phyloP scores from a whole-genome alignment of 2,888 invertebrate species.

The Drosophila longiperda region DNA sequence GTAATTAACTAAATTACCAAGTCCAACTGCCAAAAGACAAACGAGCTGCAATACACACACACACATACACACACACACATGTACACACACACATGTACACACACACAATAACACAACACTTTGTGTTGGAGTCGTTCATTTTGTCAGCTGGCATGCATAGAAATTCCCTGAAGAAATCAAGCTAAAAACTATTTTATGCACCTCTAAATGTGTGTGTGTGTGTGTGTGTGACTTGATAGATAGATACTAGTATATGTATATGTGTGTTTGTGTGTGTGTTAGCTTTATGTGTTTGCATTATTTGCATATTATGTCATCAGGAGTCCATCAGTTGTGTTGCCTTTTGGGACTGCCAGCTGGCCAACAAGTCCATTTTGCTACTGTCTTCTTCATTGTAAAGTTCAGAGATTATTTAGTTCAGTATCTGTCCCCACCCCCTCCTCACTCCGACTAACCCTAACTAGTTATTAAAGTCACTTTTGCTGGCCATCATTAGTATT shows the following conservation, averaged over 20 bases:
- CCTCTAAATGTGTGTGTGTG: slow-evolving; percentile 4
- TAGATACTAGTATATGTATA: slow-evolving; percentile 37
- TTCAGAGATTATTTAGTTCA: slow-evolving; percentile 70
- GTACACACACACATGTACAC: slow-evolving; percentile 13
- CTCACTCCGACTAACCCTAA: slow-evolving; percentile 18
- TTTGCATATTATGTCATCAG: slow-evolving; percentile 82
- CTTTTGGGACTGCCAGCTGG: slow-evolving; percentile 70
- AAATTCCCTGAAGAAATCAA: slow-evolving; percentile 84
- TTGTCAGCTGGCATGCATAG: slow-evolving; percentile 61
- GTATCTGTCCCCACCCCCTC: not conserved
- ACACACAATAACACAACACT: slow-evolving; percentile 11
- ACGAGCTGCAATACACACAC: slow-evolving; percentile 51
- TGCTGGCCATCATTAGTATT: slow-evolving; percentile 53
- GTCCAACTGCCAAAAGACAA: slow-evolving; percentile 56
- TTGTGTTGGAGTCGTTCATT: slow-evolving; percentile 42
- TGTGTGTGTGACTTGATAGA: slow-evolving; percentile 3
- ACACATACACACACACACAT: slow-evolving; percentile 14
- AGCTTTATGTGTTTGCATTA: slow-evolving; percentile 38
- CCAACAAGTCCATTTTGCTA: slow-evolving; percentile 31
- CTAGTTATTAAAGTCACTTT: slow-evolving; percentile 65
- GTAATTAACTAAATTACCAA: slow-evolving; percentile 82
- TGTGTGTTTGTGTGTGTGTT: slow-evolving; percentile 26
- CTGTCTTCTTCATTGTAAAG: slow-evolving; percentile 57
- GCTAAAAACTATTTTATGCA: slow-evolving; percentile 79
- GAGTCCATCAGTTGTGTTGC: slow-evolving; percentile 71